phyloP scores from a whole-genome alignment of 2,113 vertebrate species.

The Epinephelus moara region DNA sequence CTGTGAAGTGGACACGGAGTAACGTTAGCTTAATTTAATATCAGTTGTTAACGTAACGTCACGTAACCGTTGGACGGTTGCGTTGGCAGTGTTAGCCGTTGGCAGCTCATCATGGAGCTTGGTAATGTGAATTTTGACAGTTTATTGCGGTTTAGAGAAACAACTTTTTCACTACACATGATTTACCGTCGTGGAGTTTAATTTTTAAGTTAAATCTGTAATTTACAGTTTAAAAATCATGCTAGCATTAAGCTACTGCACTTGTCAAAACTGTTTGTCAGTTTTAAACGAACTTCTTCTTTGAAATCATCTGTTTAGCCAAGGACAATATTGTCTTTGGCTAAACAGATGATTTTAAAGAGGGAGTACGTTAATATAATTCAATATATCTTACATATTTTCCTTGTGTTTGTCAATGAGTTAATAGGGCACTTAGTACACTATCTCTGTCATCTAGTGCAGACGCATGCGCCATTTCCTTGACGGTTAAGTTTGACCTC shows the following conservation, averaged over 20 bases:
- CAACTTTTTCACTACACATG: background rate
- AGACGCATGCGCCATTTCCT: slow-evolving; percentile 46
- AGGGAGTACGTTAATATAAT: too few species aligned
- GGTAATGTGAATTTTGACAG: background rate
- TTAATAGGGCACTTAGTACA: background rate
- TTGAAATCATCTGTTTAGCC: background rate
- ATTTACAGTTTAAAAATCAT: background rate
- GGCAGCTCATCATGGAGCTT: background rate
- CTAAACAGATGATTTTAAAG: too few species aligned
- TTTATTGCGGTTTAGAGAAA: background rate
- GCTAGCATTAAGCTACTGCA: background rate
- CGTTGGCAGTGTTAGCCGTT: background rate
- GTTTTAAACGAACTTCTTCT: background rate
- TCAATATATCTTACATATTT: too few species aligned
- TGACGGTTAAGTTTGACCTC: background rate
- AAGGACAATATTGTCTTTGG: too few species aligned
- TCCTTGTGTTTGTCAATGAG: background rate
- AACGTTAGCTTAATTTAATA: background rate
- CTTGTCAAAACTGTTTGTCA: background rate
- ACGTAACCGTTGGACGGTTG: background rate
- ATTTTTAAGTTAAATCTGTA: background rate
- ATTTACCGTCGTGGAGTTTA: background rate
- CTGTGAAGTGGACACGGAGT: rapidly evolving
- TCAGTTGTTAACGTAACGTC: background rate
- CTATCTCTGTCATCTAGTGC: background rate